Evolutionary conservation across 2,888 invertebrate species (phyloP).

Genomic region (Drosophila vallismaia): DNA sequence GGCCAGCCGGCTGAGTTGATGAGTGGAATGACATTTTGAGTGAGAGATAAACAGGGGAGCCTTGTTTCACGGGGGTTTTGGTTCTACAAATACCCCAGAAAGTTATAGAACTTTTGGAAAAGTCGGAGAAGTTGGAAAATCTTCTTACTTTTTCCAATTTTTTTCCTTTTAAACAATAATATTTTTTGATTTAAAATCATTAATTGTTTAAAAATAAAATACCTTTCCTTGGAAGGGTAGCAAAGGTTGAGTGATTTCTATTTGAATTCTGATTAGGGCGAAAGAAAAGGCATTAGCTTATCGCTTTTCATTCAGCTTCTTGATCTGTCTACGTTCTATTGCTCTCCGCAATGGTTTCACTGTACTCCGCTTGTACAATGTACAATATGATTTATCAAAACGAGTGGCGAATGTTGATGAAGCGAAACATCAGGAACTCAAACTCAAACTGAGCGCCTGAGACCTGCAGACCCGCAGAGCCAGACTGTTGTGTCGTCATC

Average conservation of each 20-base stretch:
- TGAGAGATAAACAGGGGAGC: slow-evolving; percentile 15
- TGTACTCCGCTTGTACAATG: slow-evolving; percentile 27
- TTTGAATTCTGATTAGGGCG: slow-evolving; percentile 32
- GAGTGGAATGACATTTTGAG: slow-evolving; percentile 32
- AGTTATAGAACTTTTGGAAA: no score
- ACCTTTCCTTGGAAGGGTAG: neutral
- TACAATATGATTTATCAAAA: slow-evolving; percentile 28
- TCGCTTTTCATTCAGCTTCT: slow-evolving; percentile 7
- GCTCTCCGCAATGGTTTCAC: slow-evolving; percentile 12
- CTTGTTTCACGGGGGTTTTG: neutral
- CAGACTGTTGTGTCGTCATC: slow-evolving; percentile 28
- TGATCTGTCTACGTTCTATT: slow-evolving; percentile 6
- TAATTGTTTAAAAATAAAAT: no score
- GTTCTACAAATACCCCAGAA: neutral
- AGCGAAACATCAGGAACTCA: neutral
- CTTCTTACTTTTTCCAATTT: neutral
- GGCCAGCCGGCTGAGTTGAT: slow-evolving; percentile 10
- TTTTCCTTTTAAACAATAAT: neutral
- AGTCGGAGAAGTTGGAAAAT: no score
- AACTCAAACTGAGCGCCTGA: neutral
- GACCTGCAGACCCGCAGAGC: neutral
- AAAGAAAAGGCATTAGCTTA: slow-evolving; percentile 11
- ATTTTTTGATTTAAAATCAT: neutral
- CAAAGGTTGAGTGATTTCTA: slow-evolving; percentile 6
- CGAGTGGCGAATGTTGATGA: slow-evolving; percentile 21